phyloP scores from a whole-genome alignment of 2,888 invertebrate genomes.

The Macaria notata region DNA sequence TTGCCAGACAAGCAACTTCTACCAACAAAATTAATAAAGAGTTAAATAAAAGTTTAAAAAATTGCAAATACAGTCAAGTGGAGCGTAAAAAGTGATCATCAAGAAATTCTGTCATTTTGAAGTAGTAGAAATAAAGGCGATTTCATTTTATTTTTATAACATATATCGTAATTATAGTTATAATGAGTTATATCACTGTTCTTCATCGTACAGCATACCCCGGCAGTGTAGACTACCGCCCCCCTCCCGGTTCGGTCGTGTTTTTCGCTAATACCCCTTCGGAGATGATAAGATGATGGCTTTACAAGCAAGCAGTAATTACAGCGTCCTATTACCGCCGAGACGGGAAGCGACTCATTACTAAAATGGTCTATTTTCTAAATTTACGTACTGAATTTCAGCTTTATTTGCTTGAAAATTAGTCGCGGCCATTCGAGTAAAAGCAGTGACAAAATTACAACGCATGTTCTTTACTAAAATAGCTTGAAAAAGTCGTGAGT shows the following conservation, averaged over 20 bases:
- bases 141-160: no score
- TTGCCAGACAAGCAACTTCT: no score
- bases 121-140: no score
- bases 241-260: constrained; percentile 46
- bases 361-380: constrained; percentile 50
- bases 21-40: no score
- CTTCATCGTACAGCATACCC: constrained; percentile 21
- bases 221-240: constrained; percentile 40
- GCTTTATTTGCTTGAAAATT: constrained; percentile 12
- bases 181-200: constrained; percentile 5
- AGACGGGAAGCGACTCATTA: constrained; percentile 52
- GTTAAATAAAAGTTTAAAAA: no score
- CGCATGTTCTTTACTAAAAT: not conserved
- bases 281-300: constrained; percentile 79
- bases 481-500: not conserved
- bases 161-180: no score
- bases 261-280: constrained; percentile 78
- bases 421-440: not conserved
- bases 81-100: no score
- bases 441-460: not conserved
- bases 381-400: constrained; percentile 34
- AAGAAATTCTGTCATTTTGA: no score
- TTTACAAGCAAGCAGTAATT: constrained; percentile 79
- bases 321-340: constrained; percentile 73
- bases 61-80: no score